phyloP scores from a whole-genome alignment of 2,888 invertebrate species.

The Gortyna flavago region DNA sequence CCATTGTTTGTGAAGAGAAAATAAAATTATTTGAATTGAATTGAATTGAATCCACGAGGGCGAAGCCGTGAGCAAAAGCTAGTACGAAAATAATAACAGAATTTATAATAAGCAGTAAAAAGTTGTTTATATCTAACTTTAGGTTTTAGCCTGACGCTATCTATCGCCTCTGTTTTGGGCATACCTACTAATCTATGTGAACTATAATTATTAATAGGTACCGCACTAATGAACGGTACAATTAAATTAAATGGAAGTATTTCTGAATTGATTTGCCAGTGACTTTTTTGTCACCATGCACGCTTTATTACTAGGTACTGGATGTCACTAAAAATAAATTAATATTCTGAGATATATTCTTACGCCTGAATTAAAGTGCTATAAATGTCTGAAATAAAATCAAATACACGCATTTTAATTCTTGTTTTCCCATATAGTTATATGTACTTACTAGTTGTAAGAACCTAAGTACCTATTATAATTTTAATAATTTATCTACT shows the following conservation, averaged over 20 bases:
- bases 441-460: background rate
- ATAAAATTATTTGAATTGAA: too few species aligned
- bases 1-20: too few species aligned
- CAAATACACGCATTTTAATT: background rate
- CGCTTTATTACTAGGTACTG: too few species aligned
- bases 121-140: constrained; percentile 8
- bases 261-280: too few species aligned
- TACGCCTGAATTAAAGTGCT: background rate
- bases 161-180: background rate
- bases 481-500: constrained; percentile 19
- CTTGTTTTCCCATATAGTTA: background rate
- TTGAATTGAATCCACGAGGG: too few species aligned
- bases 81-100: background rate
- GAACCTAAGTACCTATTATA: background rate
- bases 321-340: background rate
- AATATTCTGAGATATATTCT: background rate
- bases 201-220: too few species aligned
- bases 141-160: background rate
- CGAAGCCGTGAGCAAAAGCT: too few species aligned
- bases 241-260: too few species aligned
- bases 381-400: background rate
- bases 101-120: constrained; percentile 1
- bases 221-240: too few species aligned
- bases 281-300: too few species aligned
- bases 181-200: too few species aligned